These are phyloP conservation scores for Griposia aprilina DNA, from an alignment of 2,888 invertebrate species.

Conservation along the genomic window DNA sequence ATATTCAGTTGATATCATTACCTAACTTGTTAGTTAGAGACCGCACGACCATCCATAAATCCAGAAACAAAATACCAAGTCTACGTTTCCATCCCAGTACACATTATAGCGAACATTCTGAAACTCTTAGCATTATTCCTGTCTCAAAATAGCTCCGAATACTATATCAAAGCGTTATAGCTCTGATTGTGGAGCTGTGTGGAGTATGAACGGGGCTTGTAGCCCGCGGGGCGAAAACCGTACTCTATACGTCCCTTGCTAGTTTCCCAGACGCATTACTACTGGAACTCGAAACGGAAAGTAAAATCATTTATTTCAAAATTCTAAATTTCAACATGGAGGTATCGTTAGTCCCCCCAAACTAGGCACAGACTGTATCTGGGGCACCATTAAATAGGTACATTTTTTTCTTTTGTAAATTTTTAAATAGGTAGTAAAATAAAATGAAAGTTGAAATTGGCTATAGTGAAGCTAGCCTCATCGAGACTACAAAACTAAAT, in stretches of 20 bases:
- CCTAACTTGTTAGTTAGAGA: not conserved
- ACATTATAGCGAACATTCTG: constrained; percentile 39
- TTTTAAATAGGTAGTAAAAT: too few species aligned
- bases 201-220: constrained; percentile 53
- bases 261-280: constrained; percentile 48
- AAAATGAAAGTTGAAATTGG: too few species aligned
- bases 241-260: constrained; percentile 69
- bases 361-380: too few species aligned
- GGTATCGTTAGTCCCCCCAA: too few species aligned
- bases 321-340: too few species aligned
- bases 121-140: constrained; percentile 45
- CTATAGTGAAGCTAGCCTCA: too few species aligned
- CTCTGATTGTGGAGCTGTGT: constrained; percentile 55
- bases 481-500: too few species aligned
- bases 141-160: constrained; percentile 50
- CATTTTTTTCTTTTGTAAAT: too few species aligned
- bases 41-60: not conserved
- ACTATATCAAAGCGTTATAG: constrained; percentile 59
- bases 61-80: constrained; percentile 24
- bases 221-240: constrained; percentile 69
- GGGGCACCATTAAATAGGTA: too few species aligned
- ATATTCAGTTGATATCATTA: too few species aligned
- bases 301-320: too few species aligned
- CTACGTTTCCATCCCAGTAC: constrained; percentile 21
- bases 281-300: constrained; percentile 44